Base-by-base conservation (phyloP, 2,113 vertebrate species). In the Erythrocercus mccallii region DNA sequence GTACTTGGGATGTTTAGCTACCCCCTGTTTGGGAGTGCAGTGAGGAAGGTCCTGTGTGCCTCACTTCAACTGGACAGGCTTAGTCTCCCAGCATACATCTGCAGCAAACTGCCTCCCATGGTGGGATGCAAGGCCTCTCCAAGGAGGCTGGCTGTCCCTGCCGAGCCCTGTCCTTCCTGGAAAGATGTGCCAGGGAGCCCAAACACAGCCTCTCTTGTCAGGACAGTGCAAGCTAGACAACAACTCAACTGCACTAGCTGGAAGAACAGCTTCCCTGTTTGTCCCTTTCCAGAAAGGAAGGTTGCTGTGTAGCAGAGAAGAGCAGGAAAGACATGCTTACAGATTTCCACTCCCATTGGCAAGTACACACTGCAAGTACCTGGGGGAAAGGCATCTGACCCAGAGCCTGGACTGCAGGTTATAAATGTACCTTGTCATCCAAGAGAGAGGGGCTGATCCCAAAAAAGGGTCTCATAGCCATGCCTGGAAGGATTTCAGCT, bases 381-480 rank as follows among this genome's bases (percentile, higher is more conserved):
- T 50, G 44, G 33, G 30, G 45, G 6, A 72, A 80, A n/a, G 30
- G 1, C 0, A 44, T 11, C n/a, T 31, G 17, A 70, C 44, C 28
- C 30, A 47, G 47, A 6, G 4, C 24, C 54, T 65, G 70, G 19
- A 53, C 58, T 92, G 37, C 54, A 48, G 51, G 54, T 53, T 86
- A 45, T 76, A 69, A 50, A 24, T 10, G 11, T 95, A 98, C 98
- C 97, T 98, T 96, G n/a, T 97, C 91, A 21, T 98, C 98, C 97
- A 98, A 92, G 62, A 98, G 95, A 42, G 90, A 96, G 11, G 98
- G 98, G 57, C 93, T 96, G 81, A 98, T 98, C 76, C 98, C 98
- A 94, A 98, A 98, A 94, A 98, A 98, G 42, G 98, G 98, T 94
- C 98, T 98, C 98, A 98, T 98, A 64, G 98, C 98, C 98, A 98